phyloP scores from a whole-genome alignment of 2,113 vertebrate species.

The Ictalurus furcatus region DNA sequence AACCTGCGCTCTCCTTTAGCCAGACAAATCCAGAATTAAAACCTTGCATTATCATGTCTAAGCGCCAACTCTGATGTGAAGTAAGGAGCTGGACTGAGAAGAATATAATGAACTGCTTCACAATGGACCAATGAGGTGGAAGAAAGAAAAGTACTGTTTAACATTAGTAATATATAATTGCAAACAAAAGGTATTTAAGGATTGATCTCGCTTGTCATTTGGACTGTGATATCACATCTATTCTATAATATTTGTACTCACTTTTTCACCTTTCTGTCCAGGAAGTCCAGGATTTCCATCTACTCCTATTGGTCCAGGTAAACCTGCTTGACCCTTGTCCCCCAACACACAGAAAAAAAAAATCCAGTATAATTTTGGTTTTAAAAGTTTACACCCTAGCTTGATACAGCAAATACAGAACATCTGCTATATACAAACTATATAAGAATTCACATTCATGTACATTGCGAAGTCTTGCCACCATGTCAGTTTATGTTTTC shows the following conservation, averaged over 20 bases:
- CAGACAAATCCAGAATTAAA: background rate
- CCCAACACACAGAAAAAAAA: background rate
- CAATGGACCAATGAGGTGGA: background rate
- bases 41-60: background rate
- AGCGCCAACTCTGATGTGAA: background rate
- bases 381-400: background rate
- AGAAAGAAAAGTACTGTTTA: background rate
- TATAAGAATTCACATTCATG: background rate
- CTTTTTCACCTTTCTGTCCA: slow-evolving; percentile 81
- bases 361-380: background rate
- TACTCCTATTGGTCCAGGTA: slow-evolving; percentile 79
- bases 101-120: background rate
- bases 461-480: background rate
- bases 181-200: background rate
- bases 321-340: slow-evolving; percentile 77
- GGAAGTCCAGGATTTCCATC: slow-evolving; percentile 75
- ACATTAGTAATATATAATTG: background rate
- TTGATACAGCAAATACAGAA: background rate
- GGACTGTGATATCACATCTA: background rate
- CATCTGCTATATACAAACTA: background rate
- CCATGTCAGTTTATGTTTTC: background rate
- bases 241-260: slow-evolving; percentile 46
- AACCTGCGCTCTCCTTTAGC: background rate
- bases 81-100: background rate
- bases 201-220: background rate